Base-by-base conservation (phyloP, 2,797 vertebrate species). In the Acipenser ruthenus region DNA sequence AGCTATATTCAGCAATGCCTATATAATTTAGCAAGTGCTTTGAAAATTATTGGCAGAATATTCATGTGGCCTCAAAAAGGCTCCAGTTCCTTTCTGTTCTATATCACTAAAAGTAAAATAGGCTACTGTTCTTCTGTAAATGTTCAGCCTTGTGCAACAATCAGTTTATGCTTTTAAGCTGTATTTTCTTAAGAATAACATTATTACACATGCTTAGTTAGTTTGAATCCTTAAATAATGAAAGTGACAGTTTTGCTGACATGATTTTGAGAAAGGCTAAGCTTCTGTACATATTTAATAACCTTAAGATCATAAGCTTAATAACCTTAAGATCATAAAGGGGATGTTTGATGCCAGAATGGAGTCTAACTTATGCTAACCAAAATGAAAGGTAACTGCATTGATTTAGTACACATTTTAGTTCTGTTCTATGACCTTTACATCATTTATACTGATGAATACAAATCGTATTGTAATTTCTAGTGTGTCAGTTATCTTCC, bases 341-440 rank as follows among this genome's bases (percentile, higher is more conserved):
- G 13, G 11, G 37, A 50, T 64, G 65, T 51, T 55, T 60, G 50
- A 67, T 50, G 64, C 47, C 48, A 55, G 51, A 61, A 61, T 68
- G 12, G 11, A 51, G 65, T 13, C 62, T 51, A 37, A 64, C 62
- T 67, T 37, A 52, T 37, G 37, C 37, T 37, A 37, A 52, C 18
- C 67, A 69, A 59, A 64, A 64, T 15, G 67, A 70, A 63, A 72
- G 70, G 65, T 75, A 68, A 66, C 55, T 60, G 68, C 73, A 80
- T 73, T 75, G 75, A 80, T 79, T 78, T 51, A 71, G 65, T 68
- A 71, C 68, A 77, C 67, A 73, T 73, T 74, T 75, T 70, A 73
- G 59, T 68, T 74, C 47, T 65, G 67, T 74, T 67, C 66, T 68
- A 74, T 82, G 81, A 80, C 81, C 79, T 83, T 82, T 82, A 71